Base-by-base conservation (phyloP, 2,888 invertebrate species). In the Halocaridina rubra region DNA sequence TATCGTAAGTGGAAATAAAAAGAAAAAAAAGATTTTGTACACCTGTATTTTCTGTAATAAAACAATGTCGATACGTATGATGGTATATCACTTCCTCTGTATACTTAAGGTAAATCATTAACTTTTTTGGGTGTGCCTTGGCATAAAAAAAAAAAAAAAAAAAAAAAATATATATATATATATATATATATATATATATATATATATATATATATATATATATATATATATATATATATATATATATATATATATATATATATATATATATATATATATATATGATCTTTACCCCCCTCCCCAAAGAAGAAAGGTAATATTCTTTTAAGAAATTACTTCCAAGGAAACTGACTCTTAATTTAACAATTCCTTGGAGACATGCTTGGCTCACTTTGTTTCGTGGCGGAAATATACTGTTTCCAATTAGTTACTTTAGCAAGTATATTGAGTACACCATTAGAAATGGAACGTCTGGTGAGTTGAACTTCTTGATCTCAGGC, bases 121-220 rank as follows among this genome's bases (percentile, higher is more conserved):
- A 3, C 10, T 19, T 16, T 7, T 3, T n/a, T 3, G 16, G 19
- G 7, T 53, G 10, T 53, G 16, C n/a, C 16, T n/a, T n/a, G 19
- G 53, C 16, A 10, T 10, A 3, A 53, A 53, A 5, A 13, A 3
- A n/a, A 53, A n/a, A 53, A 10, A 3, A n/a, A 19, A 10, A 10
- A 13, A 13, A 53, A 27, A 64, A 67, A 29, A 24, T 24, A 29
- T 22, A 64, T 64, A 29, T 64, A 22, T 22, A 22, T 22, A 64
- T 22, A 64, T n/a, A 22, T 22, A 64, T 64, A 64, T 64, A 64
- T 64, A 64, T 64, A 64, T 22, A 64, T 64, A 64, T 64, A 64
- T 64, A 64, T 64, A 22, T 64, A 64, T 64, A 64, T 64, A 64
- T 64, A 64, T 64, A 64, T 64, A 64, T 64, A 64, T 64, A 64